Evolutionary conservation across 1,140 invertebrate genomes (phyloP).

Genomic region (Andrena cerasifolii): DNA sequence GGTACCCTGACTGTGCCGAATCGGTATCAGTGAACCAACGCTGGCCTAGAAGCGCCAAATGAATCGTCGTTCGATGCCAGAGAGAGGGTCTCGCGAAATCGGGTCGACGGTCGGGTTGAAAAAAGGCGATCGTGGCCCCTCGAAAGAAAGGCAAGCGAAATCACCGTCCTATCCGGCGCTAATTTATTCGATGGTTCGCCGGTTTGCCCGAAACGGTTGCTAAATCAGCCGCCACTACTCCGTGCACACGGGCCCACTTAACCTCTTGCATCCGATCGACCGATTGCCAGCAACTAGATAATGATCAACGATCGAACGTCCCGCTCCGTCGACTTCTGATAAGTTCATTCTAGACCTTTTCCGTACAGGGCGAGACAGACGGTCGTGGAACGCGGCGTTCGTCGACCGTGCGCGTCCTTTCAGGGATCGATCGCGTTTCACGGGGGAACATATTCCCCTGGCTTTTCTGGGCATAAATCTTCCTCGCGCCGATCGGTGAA

Average conservation of each 20-base stretch:
- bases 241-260: slow-evolving; percentile 50
- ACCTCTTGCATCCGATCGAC: slow-evolving; percentile 64
- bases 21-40: neutral
- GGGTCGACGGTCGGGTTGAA: slow-evolving; percentile 2
- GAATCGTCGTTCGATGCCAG: neutral
- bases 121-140: slow-evolving; percentile 7
- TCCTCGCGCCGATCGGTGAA: slow-evolving; percentile 54
- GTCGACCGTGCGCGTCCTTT: slow-evolving; percentile 34
- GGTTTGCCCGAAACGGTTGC: slow-evolving; percentile 51
- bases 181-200: slow-evolving; percentile 42
- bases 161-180: slow-evolving; percentile 1
- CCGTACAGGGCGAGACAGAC: neutral
- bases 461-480: slow-evolving; percentile 42
- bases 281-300: slow-evolving; percentile 59
- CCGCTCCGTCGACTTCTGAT: slow-evolving; percentile 62
- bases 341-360: slow-evolving; percentile 64
- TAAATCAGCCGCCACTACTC: slow-evolving; percentile 53
- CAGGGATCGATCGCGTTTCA: slow-evolving; percentile 33
- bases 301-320: slow-evolving; percentile 62
- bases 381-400: slow-evolving; percentile 17
- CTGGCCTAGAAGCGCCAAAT: neutral
- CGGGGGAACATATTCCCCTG: slow-evolving; percentile 12
- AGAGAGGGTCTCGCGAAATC: neutral
- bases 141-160: slow-evolving; percentile 23
- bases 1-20: neutral